A percentile compares a stretch with the other conserved stretches of the same genome.
Conservation (phyloP, 2,797 vertebrate species). For the Sylvia borin region DNA sequence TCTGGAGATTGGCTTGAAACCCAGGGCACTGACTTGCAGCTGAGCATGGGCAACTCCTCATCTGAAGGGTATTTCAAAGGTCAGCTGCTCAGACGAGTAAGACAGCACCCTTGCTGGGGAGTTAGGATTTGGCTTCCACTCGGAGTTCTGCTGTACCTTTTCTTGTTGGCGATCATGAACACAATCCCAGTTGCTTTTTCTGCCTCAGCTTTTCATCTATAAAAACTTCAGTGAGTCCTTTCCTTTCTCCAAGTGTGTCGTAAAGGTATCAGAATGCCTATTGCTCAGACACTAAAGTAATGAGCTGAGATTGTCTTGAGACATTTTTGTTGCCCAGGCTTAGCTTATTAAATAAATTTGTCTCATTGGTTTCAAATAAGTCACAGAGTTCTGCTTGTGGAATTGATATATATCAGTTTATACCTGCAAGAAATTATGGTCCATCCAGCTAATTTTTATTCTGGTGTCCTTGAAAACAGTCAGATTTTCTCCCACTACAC, state of each 20-base stretch:
- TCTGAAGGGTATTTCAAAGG: neutral
- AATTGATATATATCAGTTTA: neutral
- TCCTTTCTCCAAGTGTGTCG: neutral
- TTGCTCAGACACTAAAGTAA: neutral
- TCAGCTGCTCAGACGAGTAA: neutral
- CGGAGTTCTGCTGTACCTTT: neutral
- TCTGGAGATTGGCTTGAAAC: neutral
- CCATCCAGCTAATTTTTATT: neutral
- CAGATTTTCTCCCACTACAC: neutral
- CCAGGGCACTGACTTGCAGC: neutral
- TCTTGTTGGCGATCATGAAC: neutral
- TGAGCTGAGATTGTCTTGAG: neutral
- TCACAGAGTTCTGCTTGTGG: neutral
- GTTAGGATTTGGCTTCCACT: neutral
- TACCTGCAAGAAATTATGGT: neutral
- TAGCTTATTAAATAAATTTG: neutral
- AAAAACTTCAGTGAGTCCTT: neutral
- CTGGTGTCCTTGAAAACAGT: neutral
- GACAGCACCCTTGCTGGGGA: neutral
- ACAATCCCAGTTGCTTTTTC: neutral
- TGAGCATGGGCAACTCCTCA: neutral
- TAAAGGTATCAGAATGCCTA: neutral
- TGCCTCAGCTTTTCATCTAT: neutral
- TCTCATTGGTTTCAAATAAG: neutral
- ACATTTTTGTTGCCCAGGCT: neutral